These are phyloP conservation scores for Drosophila birchii DNA, from an alignment of 2,888 invertebrate species.

Conservation along the genomic window DNA sequence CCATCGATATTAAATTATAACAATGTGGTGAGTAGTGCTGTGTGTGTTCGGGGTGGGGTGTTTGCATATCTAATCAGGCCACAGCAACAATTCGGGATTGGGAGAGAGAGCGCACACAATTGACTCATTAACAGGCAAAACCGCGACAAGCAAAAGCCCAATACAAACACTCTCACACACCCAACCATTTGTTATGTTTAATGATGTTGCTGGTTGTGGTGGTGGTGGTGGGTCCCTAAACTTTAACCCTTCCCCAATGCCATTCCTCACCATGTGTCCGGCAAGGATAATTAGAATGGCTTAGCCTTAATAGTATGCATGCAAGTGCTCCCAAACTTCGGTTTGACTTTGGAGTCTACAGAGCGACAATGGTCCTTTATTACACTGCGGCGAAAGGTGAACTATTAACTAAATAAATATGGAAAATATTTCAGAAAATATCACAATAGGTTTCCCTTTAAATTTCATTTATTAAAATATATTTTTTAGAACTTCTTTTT, in stretches of 20 bases:
- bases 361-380: constrained; percentile 1
- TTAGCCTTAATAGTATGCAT: constrained; percentile 39
- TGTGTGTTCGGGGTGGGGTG: constrained; percentile 12
- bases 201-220: constrained; percentile 54
- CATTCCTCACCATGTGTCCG: constrained; percentile 4
- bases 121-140: constrained; percentile 79
- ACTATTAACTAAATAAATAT: neutral
- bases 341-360: constrained; percentile 8
- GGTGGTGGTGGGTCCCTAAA: constrained; percentile 24
- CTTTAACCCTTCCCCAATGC: neutral
- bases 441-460: neutral
- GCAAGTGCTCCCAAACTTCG: constrained; percentile 26
- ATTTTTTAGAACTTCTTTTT: neutral
- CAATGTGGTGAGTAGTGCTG: constrained; percentile 62
- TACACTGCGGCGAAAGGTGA: neutral
- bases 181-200: constrained; percentile 50
- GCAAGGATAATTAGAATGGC: constrained; percentile 51
- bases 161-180: constrained; percentile 24
- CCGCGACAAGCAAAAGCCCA: constrained; percentile 70
- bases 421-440: neutral
- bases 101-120: constrained; percentile 62
- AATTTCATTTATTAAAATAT: neutral
- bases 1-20: constrained; percentile 70
- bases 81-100: constrained; percentile 48
- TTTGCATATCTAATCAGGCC: constrained; percentile 69